Percentiles rank a stretch among this genome's conserved stretches.
Evolutionary conservation across 2,113 vertebrate species (phyloP).

Genomic region (pig (Sus scrofa)): T2T-Sscrofa CM000818.6:46501501-46502000

Average conservation of each 20-base stretch:
- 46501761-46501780: background rate
- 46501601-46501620: background rate
- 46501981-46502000: background rate
- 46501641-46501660: background rate
- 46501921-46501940: background rate
- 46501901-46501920: background rate
- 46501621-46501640: background rate
- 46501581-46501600: background rate
- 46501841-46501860: background rate
- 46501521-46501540: background rate
- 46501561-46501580: background rate
- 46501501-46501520: background rate
- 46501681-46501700: background rate
- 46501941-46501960: background rate
- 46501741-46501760: background rate
- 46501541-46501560: background rate
- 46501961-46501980: background rate
- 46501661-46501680: background rate
- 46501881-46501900: constrained; percentile 1
- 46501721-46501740: constrained; percentile 47
- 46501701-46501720: background rate
- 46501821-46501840: background rate
- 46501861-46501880: background rate
- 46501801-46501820: background rate
- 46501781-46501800: background rate